Conservation (phyloP, 2,797 vertebrate genomes). For the Mus minutoides region DNA sequence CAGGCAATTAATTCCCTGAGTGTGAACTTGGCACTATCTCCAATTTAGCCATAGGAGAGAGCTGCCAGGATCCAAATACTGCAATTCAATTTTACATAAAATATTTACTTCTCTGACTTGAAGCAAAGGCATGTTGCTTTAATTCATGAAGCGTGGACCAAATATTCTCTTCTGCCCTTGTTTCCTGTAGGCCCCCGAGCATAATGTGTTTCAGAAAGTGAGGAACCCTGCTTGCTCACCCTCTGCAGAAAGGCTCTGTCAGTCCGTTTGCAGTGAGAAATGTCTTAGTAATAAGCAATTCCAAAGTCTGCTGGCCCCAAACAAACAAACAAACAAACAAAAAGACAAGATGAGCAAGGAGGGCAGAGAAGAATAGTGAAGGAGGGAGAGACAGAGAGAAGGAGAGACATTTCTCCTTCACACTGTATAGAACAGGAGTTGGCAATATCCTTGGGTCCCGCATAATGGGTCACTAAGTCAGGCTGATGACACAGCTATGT, state of each 20-base stretch:
- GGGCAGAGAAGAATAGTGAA: background rate
- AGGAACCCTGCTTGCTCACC: background rate
- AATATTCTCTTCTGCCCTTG: constrained; percentile 44
- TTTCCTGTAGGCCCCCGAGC: background rate
- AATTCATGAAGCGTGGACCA: constrained; percentile 56
- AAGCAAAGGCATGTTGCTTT: constrained; percentile 65
- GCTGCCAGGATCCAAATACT: constrained; percentile 57
- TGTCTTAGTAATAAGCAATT: constrained; percentile 45
- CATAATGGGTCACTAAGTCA: background rate
- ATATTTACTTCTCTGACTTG: constrained; percentile 64
- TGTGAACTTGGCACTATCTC: constrained; percentile 72
- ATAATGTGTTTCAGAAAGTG: background rate
- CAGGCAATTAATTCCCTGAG: constrained; percentile 74
- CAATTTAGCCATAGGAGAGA: constrained; percentile 55
- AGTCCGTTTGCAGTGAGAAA: constrained; percentile 2
- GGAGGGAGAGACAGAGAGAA: background rate
- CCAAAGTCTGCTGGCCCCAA: background rate
- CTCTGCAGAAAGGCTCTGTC: background rate
- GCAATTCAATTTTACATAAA: constrained; percentile 66
- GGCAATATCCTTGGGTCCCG: background rate
- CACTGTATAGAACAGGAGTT: background rate
- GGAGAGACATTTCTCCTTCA: background rate
- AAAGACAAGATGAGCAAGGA: background rate
- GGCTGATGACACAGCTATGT: background rate
- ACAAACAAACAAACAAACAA: background rate